Percentiles rank a stretch among this genome's conserved stretches.
phyloP scores from a whole-genome alignment of 2,797 vertebrate species.

The Nyctibius grandis region DNA sequence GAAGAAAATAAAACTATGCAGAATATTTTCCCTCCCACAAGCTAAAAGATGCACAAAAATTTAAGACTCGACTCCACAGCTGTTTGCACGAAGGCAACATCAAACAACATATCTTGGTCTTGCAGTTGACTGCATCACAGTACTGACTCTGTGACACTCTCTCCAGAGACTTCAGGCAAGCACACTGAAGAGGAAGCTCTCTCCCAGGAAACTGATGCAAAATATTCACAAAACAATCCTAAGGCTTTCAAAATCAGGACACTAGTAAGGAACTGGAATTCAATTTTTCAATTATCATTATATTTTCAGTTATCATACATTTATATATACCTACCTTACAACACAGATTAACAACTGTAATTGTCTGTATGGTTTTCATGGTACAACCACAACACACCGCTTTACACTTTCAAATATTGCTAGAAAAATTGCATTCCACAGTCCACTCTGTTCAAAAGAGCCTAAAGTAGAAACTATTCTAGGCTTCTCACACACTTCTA shows the following conservation, averaged over 20 bases:
- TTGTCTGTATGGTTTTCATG: neutral
- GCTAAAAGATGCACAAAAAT: neutral
- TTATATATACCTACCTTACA: neutral
- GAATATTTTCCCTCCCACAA: neutral
- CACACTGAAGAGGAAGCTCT: neutral
- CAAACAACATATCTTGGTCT: neutral
- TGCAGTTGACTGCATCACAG: neutral
- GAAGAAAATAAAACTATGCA: neutral
- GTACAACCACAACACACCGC: neutral
- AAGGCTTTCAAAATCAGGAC: neutral
- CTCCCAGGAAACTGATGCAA: neutral
- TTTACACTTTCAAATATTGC: neutral
- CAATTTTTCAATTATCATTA: neutral
- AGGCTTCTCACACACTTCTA: neutral
- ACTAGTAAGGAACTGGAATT: neutral
- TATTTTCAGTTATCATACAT: neutral
- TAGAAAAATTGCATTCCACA: neutral
- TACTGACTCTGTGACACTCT: neutral
- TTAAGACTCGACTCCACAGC: neutral
- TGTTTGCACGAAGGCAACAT: neutral
- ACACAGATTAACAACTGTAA: neutral
- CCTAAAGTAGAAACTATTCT: neutral
- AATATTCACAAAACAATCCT: neutral
- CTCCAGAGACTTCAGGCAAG: neutral
- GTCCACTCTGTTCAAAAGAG: neutral